Evolutionary conservation across 2,888 invertebrate species (phyloP).

Genomic region (Caenorhabditis zanzibari): DNA sequence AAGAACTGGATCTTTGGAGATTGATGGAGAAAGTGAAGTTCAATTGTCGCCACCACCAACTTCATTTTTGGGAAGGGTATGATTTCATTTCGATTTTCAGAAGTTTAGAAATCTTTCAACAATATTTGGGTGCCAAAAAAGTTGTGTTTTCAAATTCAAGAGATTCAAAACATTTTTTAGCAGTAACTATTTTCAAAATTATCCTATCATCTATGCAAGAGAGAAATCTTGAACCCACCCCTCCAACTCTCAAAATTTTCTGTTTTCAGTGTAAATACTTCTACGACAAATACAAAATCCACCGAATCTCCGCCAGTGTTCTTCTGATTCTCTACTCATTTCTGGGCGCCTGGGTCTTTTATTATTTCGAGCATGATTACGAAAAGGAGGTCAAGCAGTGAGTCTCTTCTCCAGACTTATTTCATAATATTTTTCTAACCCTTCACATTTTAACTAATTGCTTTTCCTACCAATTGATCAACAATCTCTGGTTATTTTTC

Average conservation of each 20-base stretch:
- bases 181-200: no score
- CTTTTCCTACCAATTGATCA: slow-evolving; percentile 19
- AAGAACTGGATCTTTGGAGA: slow-evolving; percentile 52
- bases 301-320: slow-evolving; percentile 79
- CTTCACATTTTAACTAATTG: slow-evolving; percentile 17
- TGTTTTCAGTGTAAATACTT: slow-evolving; percentile 75
- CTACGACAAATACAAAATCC: slow-evolving; percentile 78
- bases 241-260: no score
- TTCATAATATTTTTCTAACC: slow-evolving; percentile 34
- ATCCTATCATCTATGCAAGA: no score
- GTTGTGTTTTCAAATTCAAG: no score
- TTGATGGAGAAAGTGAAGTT: slow-evolving; percentile 23
- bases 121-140: no score
- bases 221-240: no score
- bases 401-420: slow-evolving; percentile 21
- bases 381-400: slow-evolving; percentile 76
- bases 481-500: slow-evolving; percentile 34
- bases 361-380: slow-evolving; percentile 80
- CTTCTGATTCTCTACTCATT: slow-evolving; percentile 82
- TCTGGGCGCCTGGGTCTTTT: slow-evolving; percentile 81
- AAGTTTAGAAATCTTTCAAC: background rate
- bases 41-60: slow-evolving; percentile 40
- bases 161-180: no score
- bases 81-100: background rate
- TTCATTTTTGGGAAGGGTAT: slow-evolving; percentile 59